Conservation (phyloP, 2,888 invertebrate species). For the Drosophila dives region DNA sequence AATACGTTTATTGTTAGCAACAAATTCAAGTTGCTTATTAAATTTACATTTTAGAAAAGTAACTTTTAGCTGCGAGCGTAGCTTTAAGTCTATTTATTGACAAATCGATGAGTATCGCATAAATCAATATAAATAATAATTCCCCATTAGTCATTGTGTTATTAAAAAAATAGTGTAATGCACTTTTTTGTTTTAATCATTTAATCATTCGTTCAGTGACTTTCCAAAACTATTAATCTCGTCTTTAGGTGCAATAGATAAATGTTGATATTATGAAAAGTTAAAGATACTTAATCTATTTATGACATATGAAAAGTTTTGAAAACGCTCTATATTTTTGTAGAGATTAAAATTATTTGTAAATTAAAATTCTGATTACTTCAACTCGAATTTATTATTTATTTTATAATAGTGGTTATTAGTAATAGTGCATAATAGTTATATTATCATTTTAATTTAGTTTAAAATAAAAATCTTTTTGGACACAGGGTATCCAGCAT, state of each 20-base stretch:
- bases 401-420: not conserved
- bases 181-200: not conserved
- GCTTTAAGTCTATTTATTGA: not conserved
- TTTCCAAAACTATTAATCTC: not conserved
- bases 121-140: not conserved
- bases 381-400: not conserved
- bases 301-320: not conserved
- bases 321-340: not conserved
- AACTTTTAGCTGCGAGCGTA: not conserved
- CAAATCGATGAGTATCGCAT: not conserved
- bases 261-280: not conserved
- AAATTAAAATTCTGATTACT: not conserved
- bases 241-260: not conserved
- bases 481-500: not conserved
- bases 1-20: conserved; percentile 14
- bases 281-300: not conserved
- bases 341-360: not conserved
- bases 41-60: too few species aligned
- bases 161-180: not conserved
- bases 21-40: not conserved
- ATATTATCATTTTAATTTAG: not conserved
- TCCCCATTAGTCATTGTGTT: conserved; percentile 1
- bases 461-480: not conserved
- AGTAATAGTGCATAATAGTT: not conserved
- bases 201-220: not conserved